Conservation (phyloP, 2,113 vertebrate genomes). For the Sylvilagus bachmani region DNA sequence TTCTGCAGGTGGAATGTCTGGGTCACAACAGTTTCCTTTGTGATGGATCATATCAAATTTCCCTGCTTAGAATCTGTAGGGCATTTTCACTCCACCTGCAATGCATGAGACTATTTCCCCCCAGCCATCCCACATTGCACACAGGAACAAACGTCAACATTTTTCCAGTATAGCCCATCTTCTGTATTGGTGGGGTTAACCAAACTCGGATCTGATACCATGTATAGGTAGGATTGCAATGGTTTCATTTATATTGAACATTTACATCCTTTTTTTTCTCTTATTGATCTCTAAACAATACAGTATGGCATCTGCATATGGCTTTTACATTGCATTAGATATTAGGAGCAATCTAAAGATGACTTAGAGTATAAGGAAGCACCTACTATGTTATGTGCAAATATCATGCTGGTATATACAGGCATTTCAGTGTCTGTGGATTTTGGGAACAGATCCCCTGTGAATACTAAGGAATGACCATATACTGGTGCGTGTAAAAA, state of each 20-base stretch:
- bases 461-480: background rate
- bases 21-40: conserved; percentile 51
- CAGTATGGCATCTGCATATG: no score
- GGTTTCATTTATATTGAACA: background rate
- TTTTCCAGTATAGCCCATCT: background rate
- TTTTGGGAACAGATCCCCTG: background rate
- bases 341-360: background rate
- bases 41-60: conserved; percentile 38
- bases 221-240: background rate
- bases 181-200: no score
- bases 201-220: background rate
- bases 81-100: conserved; percentile 29
- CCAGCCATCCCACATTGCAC: background rate
- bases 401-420: background rate
- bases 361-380: background rate
- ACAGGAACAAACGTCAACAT: background rate
- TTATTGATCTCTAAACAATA: background rate
- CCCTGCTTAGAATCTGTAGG: background rate
- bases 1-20: conserved; percentile 65
- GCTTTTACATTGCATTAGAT: background rate
- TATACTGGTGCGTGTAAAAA: background rate
- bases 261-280: background rate
- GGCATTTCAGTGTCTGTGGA: no score
- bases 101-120: background rate
- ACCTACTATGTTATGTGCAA: no score